Conservation (phyloP, 2,888 invertebrate species). For the Protophormia terraenovae region DNA sequence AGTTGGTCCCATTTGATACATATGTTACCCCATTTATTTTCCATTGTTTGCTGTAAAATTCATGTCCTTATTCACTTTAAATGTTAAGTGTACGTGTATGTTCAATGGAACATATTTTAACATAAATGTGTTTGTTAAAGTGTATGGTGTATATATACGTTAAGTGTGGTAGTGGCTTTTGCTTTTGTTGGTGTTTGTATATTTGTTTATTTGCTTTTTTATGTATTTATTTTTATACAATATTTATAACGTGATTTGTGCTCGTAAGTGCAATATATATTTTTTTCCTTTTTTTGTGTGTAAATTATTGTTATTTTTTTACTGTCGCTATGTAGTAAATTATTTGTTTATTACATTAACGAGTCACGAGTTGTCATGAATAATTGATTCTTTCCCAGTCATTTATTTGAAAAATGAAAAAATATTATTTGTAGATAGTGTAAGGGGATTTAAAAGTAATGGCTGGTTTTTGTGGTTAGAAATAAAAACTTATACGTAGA, state of each 20-base stretch:
- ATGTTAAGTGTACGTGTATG: background rate
- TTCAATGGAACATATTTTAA: background rate
- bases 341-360: constrained; percentile 60
- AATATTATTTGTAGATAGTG: background rate
- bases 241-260: constrained; percentile 54
- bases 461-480: background rate
- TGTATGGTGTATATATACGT: background rate
- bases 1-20: background rate
- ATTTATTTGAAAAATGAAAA: background rate
- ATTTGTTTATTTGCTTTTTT: constrained; percentile 2
- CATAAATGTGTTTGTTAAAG: background rate
- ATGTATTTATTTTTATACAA: constrained; percentile 30
- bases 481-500: no score
- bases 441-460: constrained; percentile 28
- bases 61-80: background rate
- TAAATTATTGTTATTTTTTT: constrained; percentile 4
- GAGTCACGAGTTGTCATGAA: constrained; percentile 57
- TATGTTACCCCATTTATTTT: background rate
- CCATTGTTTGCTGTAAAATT: background rate
- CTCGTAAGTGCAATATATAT: constrained; percentile 38
- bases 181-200: background rate
- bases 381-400: constrained; percentile 45
- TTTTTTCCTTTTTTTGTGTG: background rate
- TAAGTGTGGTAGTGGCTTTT: background rate
- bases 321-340: constrained; percentile 37